Conservation (phyloP, 2,797 vertebrate genomes). For the Tauraco hartlaubi region DNA sequence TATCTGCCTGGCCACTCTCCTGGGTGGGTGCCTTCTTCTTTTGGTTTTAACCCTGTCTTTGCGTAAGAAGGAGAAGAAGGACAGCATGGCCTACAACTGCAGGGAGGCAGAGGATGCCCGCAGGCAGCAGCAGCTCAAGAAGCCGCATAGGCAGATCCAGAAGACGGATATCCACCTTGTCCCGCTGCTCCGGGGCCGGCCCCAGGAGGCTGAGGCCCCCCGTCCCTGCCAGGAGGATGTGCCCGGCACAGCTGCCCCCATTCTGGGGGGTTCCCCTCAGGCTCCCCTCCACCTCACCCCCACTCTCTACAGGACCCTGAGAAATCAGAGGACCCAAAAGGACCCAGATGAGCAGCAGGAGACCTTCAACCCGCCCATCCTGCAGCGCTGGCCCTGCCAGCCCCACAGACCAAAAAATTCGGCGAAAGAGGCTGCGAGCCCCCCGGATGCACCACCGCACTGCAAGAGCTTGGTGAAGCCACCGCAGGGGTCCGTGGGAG, state of each 20-base stretch:
- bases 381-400: slow-evolving; percentile 70
- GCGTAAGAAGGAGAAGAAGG: slow-evolving; percentile 88
- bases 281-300: slow-evolving; percentile 78
- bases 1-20: slow-evolving; percentile 85
- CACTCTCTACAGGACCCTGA: slow-evolving; percentile 84
- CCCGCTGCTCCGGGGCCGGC: slow-evolving; percentile 85
- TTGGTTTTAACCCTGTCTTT: slow-evolving; percentile 86
- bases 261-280: slow-evolving; percentile 3
- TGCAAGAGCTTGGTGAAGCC: slow-evolving; percentile 72
- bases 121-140: slow-evolving; percentile 89
- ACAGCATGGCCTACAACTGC: slow-evolving; percentile 93
- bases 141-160: slow-evolving; percentile 92
- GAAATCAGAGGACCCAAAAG: slow-evolving; percentile 82
- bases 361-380: slow-evolving; percentile 60
- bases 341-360: slow-evolving; percentile 50
- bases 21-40: slow-evolving; percentile 83
- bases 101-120: slow-evolving; percentile 92
- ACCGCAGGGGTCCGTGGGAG: background rate
- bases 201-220: slow-evolving; percentile 11
- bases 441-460: background rate
- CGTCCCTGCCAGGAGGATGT: background rate
- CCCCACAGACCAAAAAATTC: slow-evolving; percentile 76
- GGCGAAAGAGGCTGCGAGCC: slow-evolving; percentile 39
- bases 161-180: slow-evolving; percentile 94
- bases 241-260: accelerated